Conservation (phyloP, 2,797 vertebrate genomes). For the Menidia menidia region DNA sequence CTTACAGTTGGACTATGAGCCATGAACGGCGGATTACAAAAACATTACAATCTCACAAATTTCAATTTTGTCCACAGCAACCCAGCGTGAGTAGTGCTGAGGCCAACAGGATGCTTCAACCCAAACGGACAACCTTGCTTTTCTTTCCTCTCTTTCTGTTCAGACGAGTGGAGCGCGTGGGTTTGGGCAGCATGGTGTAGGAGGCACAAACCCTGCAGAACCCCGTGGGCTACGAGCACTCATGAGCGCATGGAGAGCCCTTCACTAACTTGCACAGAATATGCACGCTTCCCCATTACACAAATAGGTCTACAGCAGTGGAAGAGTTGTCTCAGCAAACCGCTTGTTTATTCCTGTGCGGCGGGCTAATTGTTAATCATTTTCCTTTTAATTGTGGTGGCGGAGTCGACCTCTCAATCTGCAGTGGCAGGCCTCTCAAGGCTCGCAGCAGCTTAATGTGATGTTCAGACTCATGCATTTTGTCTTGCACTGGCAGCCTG, state of each 20-base stretch:
- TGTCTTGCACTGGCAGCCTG: slow-evolving; percentile 59
- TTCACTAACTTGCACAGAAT: slow-evolving; percentile 70
- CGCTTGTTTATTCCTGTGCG: slow-evolving; percentile 65
- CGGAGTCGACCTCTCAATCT: slow-evolving; percentile 67
- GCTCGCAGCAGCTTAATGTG: slow-evolving; percentile 72
- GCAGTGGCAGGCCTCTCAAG: slow-evolving; percentile 63
- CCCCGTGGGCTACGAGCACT: slow-evolving; percentile 80
- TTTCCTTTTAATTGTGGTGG: slow-evolving; percentile 76
- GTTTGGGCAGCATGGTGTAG: slow-evolving; percentile 74
- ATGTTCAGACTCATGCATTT: slow-evolving; percentile 68
- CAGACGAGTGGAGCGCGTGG: slow-evolving; percentile 75
- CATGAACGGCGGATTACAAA: slow-evolving; percentile 30
- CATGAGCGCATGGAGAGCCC: slow-evolving; percentile 77
- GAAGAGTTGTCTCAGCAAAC: slow-evolving; percentile 60
- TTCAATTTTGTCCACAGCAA: slow-evolving; percentile 34
- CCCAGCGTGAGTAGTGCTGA: slow-evolving; percentile 40
- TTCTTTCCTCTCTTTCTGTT: slow-evolving; percentile 55
- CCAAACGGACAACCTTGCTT: slow-evolving; percentile 66
- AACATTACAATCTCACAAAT: slow-evolving; percentile 41
- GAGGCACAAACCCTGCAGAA: slow-evolving; percentile 78
- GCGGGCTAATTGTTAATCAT: slow-evolving; percentile 75
- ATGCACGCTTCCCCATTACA: slow-evolving; percentile 54
- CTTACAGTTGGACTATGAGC: slow-evolving; percentile 26
- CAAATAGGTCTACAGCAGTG: slow-evolving; percentile 59
- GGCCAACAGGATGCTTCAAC: slow-evolving; percentile 58